Conservation (phyloP, 2,113 vertebrate species). For the Labeo catla region DNA sequence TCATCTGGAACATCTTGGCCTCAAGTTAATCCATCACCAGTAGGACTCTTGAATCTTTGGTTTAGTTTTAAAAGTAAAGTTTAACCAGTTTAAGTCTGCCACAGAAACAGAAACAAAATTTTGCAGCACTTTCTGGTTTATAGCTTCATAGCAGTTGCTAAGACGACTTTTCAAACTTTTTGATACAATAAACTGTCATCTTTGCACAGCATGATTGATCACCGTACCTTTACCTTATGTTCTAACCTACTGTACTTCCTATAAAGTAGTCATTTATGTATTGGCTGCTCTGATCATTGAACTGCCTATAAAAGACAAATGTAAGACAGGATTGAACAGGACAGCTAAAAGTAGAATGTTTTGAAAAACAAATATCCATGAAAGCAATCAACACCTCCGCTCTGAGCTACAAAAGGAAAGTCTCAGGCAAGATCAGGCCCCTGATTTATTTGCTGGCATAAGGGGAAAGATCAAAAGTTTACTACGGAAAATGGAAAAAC, state of each 20-base stretch:
- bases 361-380: slow-evolving; percentile 26
- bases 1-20: background rate
- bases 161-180: background rate
- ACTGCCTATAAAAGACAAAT: slow-evolving; percentile 16
- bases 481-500: background rate
- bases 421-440: background rate
- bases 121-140: background rate
- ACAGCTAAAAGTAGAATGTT: slow-evolving; percentile 35
- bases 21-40: background rate
- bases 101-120: background rate
- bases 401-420: background rate
- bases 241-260: background rate
- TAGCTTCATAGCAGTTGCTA: background rate
- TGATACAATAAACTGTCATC: slow-evolving; percentile 7
- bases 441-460: background rate
- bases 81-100: background rate
- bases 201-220: background rate
- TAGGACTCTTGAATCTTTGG: background rate
- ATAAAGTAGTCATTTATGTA: background rate
- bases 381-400: slow-evolving; percentile 46
- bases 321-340: slow-evolving; percentile 32
- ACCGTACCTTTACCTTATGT: background rate
- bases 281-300: background rate
- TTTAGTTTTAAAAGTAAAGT: background rate
- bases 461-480: background rate